Conservation (phyloP, 2,113 vertebrate genomes). For the Uria lomvia region DNA sequence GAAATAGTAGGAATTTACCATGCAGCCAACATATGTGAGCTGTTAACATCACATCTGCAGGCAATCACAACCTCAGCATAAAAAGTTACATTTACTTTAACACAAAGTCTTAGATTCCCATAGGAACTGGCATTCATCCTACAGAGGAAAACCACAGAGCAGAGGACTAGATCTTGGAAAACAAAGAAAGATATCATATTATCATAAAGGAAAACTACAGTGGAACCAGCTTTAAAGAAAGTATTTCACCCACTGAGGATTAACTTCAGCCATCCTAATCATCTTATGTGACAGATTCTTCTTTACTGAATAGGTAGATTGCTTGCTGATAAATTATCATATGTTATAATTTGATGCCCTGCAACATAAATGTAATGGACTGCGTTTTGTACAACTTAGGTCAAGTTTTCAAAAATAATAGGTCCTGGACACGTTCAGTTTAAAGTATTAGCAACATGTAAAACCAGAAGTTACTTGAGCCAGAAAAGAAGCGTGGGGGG, state of each 20-base stretch:
- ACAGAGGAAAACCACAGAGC: background rate
- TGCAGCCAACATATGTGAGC: background rate
- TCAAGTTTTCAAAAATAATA: background rate
- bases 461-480: background rate
- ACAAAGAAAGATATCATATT: background rate
- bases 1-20: background rate
- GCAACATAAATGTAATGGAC: background rate
- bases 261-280: background rate
- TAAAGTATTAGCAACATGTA: background rate
- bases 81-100: background rate
- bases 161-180: background rate
- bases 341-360: background rate
- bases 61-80: background rate
- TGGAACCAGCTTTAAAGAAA: background rate
- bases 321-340: background rate
- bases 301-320: background rate
- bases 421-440: background rate
- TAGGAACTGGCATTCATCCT: background rate
- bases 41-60: background rate
- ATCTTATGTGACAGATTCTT: background rate
- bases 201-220: background rate
- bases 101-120: background rate
- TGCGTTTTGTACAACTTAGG: background rate
- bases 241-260: background rate
- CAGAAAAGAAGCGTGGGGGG: fast-evolving